phyloP scores from a whole-genome alignment of 2,797 vertebrate genomes.

The Melopsittacus undulatus region DNA sequence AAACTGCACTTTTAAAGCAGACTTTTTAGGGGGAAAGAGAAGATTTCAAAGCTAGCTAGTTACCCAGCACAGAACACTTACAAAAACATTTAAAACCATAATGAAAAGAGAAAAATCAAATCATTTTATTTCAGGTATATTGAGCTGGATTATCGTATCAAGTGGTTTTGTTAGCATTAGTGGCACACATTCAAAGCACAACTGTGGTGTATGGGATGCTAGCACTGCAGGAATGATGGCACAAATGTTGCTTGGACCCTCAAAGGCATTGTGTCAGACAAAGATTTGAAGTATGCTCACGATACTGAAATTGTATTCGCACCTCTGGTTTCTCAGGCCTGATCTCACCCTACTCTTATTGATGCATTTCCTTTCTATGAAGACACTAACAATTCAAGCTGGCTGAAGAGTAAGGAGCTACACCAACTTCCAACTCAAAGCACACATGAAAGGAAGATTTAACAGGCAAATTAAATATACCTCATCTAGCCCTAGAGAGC shows the following conservation, averaged over 20 bases:
- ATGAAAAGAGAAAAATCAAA: not conserved
- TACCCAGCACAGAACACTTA: not conserved
- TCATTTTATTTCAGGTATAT: accelerated
- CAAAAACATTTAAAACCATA: not conserved
- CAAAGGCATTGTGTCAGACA: not conserved
- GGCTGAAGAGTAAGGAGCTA: not conserved
- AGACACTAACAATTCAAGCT: not conserved
- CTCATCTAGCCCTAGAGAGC: not conserved
- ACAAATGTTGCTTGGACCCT: not conserved
- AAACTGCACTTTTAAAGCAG: not conserved
- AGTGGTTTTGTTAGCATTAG: not conserved
- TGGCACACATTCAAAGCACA: not conserved
- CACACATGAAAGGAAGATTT: not conserved
- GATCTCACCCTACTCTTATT: not conserved
- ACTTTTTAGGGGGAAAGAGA: not conserved
- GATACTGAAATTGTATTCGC: not conserved
- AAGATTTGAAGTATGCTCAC: not conserved
- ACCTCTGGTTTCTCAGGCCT: not conserved
- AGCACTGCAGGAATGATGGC: not conserved
- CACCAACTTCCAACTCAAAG: not conserved
- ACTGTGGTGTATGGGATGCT: accelerated
- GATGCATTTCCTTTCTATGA: not conserved
- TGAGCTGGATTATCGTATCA: not conserved
- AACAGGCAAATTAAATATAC: not conserved
- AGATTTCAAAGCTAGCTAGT: not conserved